Evolutionary conservation across 2,113 vertebrate genomes (phyloP), one percentile per base, ranked within the genome.

Genomic region (Ondatra zibethicus): DNA sequence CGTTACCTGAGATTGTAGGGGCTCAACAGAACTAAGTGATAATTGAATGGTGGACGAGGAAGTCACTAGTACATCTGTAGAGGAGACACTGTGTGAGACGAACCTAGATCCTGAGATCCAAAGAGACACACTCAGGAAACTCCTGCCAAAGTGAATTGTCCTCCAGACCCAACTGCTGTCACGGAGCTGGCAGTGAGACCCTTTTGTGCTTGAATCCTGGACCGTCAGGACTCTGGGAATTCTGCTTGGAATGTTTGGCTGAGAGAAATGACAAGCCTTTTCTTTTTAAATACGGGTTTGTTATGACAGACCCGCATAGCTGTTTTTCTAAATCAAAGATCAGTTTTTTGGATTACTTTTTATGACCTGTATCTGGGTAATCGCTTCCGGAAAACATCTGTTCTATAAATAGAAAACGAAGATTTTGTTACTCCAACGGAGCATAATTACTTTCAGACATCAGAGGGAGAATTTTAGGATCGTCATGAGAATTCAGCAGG

Each of bases 401-500:
- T 58, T 77, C 92, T 90, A 1, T 36, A 89, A 55, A 97, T 98
- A 87, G 93, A 97, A 97, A 95, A 97, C 80, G 97, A 96, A 95
- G 55, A 91, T 93, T 97, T 96, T 86, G 96, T 96, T 55, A 4
- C 92, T 88, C 95, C 88, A 70, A 63, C 76, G 58, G 96, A 96
- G 89, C 58, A 50, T 93, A 97, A 97, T 98, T 97, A 97, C 95
- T 98, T 98, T 92, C 92, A 96, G 92, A 94, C 84, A 52, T 52
- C 72, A 98, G 89, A 85, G 82, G 93, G 92, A 97, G 92, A 93
- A 47, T 91, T 98, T 97, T 88, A 82, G 94, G 84, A 88, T 90
- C 81, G 55, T 96, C 96, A 96, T 93, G 91, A 95, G 97, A 97
- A 98, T 96, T 92, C 97, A 98, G 19, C 17, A 2, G 94, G 95